A percentile compares a stretch with the other conserved stretches of the same genome.
These are phyloP conservation scores for Neogale vison DNA, from an alignment of 2,113 vertebrate genomes.

Conservation along the genomic window DNA sequence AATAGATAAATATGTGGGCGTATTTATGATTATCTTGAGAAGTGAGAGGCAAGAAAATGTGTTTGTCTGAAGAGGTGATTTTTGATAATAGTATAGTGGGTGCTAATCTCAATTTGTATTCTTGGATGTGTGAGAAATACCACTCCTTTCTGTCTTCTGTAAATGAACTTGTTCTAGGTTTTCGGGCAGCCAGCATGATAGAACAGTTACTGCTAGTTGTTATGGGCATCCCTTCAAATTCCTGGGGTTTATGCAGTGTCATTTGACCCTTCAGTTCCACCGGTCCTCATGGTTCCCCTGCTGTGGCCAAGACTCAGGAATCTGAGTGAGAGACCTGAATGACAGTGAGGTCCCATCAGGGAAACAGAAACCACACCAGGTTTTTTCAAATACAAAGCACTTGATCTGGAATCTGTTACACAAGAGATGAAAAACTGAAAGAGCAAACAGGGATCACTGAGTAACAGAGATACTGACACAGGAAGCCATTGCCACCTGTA, in stretches of 20 bases:
- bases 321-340: not conserved
- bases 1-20: too few relatives aligned
- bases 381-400: not conserved
- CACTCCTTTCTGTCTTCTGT: not conserved
- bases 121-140: not conserved
- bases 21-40: not conserved
- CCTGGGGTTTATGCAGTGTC: not conserved
- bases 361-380: not conserved
- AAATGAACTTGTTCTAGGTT: not conserved
- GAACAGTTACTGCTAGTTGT: not conserved
- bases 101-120: not conserved
- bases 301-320: not conserved
- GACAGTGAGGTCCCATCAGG: not conserved
- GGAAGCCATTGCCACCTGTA: not conserved
- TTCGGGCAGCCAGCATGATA: not conserved
- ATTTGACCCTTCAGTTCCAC: not conserved
- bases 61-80: not conserved
- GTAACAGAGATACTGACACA: not conserved
- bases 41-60: not conserved
- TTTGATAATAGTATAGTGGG: not conserved
- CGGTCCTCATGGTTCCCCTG: not conserved
- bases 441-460: not conserved
- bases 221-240: not conserved
- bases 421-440: not conserved
- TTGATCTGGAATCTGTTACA: not conserved